Base-by-base conservation (phyloP, 2,888 invertebrate genomes). In the Lasioglossum malachurum region DNA sequence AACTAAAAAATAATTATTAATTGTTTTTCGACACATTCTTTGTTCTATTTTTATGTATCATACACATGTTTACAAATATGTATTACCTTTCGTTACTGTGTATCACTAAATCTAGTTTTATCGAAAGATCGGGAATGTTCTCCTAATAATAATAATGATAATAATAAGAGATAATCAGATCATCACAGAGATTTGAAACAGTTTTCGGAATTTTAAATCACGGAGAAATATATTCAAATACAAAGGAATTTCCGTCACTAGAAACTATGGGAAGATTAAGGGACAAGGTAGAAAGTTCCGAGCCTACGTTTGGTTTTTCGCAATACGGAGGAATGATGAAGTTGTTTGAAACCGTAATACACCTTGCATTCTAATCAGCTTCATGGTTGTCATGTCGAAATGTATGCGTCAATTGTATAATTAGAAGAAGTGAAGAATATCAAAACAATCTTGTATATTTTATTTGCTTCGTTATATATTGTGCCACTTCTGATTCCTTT, bases 341-440 rank as follows among this genome's bases (percentile, higher is more conserved):
- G 87, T 87, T 44, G 83, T 87, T 88, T 84, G 87, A 89, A 89
- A 73, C 57, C 80, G 53, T 35, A 71, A 87, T 83, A 75, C 44
- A 67, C 16, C 44, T 19, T 60, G 86, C 84, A 88, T 90, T 77
- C 60, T 74, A 87, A 91, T 84, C 38, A 31, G 38, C 75, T 76
- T 23, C 49, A 77, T 84, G 77, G 80, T 73, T 67, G 53, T 83
- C 83, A 89, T 73, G 83, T 77, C 72, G 71, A 75, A 80, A 76
- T 14, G 12, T 44, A 73, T 12, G 73, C 31, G 75, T n/a, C 53
- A 71, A 41, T 78, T 74, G 7, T 72, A 44, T 60, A 67, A 69
- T 67, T n/a, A 71, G 38, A 69, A 38, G 2, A 38, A 64, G 23
- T 38, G 69, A 38, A 10, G 10, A 38, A 38, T 38, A 23, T 69